Conservation (phyloP, 2,888 invertebrate species). For the Xestoiulus laeticollis region DNA sequence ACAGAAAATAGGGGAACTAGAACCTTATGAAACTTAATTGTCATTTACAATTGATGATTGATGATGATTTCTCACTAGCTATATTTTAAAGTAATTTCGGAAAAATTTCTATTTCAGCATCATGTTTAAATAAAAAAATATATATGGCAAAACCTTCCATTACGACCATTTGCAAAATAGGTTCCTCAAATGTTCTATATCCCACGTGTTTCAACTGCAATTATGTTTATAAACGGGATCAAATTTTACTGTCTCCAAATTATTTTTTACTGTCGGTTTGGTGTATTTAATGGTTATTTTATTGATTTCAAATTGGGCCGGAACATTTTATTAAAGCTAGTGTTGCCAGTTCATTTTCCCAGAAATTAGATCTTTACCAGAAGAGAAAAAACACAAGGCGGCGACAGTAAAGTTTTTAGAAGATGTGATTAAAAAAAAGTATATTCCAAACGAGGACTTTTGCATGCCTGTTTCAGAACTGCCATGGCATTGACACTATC, state of each 20-base stretch:
- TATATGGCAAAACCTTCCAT: too few species aligned
- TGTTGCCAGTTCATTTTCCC: neutral
- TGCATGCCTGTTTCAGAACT: neutral
- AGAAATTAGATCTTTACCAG: neutral
- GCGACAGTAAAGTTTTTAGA: neutral
- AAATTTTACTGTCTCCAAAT: neutral
- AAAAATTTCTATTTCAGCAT: too few species aligned
- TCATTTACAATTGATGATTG: too few species aligned
- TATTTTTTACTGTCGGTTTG: neutral
- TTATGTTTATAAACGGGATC: neutral
- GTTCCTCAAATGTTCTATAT: neutral
- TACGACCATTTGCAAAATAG: too few species aligned
- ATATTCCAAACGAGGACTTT: neutral
- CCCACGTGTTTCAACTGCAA: neutral
- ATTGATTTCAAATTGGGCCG: neutral
- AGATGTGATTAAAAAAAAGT: neutral
- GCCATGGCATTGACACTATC: neutral
- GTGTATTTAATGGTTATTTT: neutral
- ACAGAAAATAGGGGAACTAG: too few species aligned
- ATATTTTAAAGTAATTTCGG: too few species aligned
- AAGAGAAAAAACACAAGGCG: neutral
- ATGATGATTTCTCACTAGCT: too few species aligned
- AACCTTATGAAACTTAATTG: too few species aligned
- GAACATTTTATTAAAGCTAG: neutral
- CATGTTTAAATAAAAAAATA: too few species aligned